Evolutionary conservation across 2,797 vertebrate genomes (phyloP).

Genomic region (Sparidentex hasta): DNA sequence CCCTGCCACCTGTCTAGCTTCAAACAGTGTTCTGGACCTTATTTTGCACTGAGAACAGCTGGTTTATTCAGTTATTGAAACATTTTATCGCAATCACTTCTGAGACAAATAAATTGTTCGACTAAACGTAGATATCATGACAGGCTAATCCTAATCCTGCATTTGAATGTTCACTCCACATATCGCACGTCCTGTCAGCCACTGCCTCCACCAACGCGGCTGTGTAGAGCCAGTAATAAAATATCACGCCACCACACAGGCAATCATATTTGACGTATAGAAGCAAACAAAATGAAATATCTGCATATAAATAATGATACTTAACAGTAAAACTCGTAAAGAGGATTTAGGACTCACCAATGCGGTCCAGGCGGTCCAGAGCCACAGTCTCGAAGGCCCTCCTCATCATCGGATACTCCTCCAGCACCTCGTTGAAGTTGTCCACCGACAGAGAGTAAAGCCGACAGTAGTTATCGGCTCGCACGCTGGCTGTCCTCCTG

Average conservation of each 20-base stretch:
- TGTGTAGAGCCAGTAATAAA: not conserved
- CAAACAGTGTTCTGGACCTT: too few relatives aligned
- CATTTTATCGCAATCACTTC: too few relatives aligned
- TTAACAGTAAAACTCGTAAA: not conserved
- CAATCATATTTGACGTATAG: not conserved
- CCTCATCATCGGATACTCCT: slow-evolving; percentile 99
- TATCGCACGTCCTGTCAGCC: not conserved
- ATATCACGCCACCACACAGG: not conserved
- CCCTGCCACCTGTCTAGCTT: too few relatives aligned
- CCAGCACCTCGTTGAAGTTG: slow-evolving; percentile 98
- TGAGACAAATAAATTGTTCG: too few relatives aligned
- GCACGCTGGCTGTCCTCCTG: slow-evolving; percentile 94
- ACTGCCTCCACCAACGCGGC: not conserved
- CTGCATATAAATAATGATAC: not conserved
- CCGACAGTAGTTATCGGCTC: slow-evolving; percentile 96
- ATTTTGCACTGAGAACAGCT: too few relatives aligned
- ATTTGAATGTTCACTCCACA: not conserved
- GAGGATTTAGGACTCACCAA: slow-evolving; percentile 86
- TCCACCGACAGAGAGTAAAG: slow-evolving; percentile 97
- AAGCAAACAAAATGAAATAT: not conserved
- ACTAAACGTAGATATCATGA: too few relatives aligned
- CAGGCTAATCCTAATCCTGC: not conserved
- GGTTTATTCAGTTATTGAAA: too few relatives aligned
- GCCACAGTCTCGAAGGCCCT: slow-evolving; percentile 97
- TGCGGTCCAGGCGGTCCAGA: slow-evolving; percentile 95